These are phyloP conservation scores for Cheilosia vernalis DNA, from an alignment of 2,888 invertebrate genomes.

Conservation along the genomic window DNA sequence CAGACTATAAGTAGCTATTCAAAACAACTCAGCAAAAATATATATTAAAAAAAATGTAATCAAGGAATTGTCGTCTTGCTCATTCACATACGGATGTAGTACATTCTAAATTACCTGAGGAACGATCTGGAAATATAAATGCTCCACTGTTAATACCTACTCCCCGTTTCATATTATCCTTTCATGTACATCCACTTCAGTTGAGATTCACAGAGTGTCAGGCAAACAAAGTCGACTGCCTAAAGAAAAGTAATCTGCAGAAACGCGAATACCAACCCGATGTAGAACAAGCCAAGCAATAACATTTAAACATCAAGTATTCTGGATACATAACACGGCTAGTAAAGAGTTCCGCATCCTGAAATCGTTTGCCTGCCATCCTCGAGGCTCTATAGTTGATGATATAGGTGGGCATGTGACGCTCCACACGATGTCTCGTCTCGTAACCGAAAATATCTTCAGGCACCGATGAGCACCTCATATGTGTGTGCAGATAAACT, in stretches of 20 bases:
- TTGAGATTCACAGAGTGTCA: slow-evolving; percentile 24
- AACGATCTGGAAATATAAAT: background rate
- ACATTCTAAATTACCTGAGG: background rate
- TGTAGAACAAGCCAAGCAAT: slow-evolving; percentile 71
- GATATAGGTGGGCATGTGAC: slow-evolving; percentile 57
- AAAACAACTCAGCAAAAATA: too few species aligned
- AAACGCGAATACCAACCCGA: slow-evolving; percentile 54
- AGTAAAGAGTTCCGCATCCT: slow-evolving; percentile 65
- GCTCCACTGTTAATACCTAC: background rate
- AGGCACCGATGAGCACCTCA: slow-evolving; percentile 40
- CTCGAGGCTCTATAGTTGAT: slow-evolving; percentile 56
- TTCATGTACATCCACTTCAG: background rate
- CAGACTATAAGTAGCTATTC: too few species aligned
- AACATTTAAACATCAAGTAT: slow-evolving; percentile 64
- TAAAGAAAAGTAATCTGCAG: slow-evolving; percentile 40
- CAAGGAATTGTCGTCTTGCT: background rate
- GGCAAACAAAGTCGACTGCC: slow-evolving; percentile 32
- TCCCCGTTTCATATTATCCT: background rate
- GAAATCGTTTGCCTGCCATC: slow-evolving; percentile 53
- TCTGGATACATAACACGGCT: slow-evolving; percentile 55
- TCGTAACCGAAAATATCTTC: slow-evolving; percentile 58
- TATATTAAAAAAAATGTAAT: too few species aligned
- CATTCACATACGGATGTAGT: background rate
- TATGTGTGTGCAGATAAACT: slow-evolving; percentile 48
- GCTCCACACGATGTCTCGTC: slow-evolving; percentile 52